Percentiles rank a stretch among this genome's conserved stretches.
Conservation (phyloP, 2,113 vertebrate genomes). For the Callaeas wilsoni region DNA sequence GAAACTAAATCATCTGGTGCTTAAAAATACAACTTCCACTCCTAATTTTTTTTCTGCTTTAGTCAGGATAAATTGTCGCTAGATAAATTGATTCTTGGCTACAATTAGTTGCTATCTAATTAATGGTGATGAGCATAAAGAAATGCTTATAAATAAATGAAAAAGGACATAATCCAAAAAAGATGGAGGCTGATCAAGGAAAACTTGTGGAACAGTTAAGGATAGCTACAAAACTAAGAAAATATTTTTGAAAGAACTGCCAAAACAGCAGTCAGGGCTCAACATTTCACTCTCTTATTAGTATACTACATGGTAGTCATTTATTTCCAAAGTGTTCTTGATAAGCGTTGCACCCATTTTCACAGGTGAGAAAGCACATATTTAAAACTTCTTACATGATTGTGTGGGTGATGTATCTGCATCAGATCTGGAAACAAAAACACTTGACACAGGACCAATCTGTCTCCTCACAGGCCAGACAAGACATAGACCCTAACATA, state of each 20-base stretch:
- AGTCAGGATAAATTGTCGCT: slow-evolving; percentile 9
- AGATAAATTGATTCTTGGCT: slow-evolving; percentile 33
- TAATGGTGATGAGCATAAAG: slow-evolving; percentile 4
- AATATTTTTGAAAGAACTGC: neutral
- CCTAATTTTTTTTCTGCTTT: neutral
- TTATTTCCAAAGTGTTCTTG: neutral
- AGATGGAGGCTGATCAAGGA: neutral
- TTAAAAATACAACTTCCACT: slow-evolving; percentile 22
- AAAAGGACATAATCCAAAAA: neutral
- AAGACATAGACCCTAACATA: neutral
- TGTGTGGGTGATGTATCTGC: neutral
- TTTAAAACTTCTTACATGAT: neutral
- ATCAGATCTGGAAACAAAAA: neutral
- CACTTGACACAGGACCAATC: neutral
- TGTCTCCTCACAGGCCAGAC: neutral
- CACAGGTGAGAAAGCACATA: neutral
- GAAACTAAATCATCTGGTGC: slow-evolving; percentile 29
- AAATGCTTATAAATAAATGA: slow-evolving; percentile 24
- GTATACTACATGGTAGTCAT: neutral
- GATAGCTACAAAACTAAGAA: neutral
- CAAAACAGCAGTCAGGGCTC: neutral
- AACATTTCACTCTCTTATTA: neutral
- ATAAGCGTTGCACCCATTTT: neutral
- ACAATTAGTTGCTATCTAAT: slow-evolving; percentile 10
- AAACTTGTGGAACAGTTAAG: neutral